phyloP scores from a whole-genome alignment of 2,113 vertebrate genomes.

The Casuarius casuarius region DNA sequence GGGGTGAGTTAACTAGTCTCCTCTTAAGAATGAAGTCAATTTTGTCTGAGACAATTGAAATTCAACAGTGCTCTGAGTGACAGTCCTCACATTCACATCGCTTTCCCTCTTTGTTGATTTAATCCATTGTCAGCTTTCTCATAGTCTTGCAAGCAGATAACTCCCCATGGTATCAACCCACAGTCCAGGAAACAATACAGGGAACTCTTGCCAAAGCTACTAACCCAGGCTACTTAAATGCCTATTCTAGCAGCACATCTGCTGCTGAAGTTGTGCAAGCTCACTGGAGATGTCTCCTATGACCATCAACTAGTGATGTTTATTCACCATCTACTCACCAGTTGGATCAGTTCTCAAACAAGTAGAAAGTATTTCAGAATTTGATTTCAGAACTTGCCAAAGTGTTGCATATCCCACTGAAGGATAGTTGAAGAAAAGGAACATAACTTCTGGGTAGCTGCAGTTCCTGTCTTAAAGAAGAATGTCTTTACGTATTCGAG shows the following conservation, averaged over 20 bases:
- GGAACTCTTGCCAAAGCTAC: not conserved
- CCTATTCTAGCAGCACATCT: not conserved
- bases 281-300: not conserved
- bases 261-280: not conserved
- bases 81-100: rapidly evolving
- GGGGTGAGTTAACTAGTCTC: not conserved
- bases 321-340: not conserved
- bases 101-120: not conserved
- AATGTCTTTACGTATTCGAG: not conserved
- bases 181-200: not conserved
- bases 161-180: rapidly evolving
- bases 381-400: not conserved
- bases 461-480: not conserved
- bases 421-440: not conserved
- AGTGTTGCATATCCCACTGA: not conserved
- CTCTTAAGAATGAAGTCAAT: not conserved
- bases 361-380: not conserved
- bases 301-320: not conserved
- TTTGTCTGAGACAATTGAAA: not conserved
- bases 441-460: not conserved
- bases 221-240: not conserved
- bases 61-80: not conserved
- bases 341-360: not conserved
- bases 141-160: not conserved
- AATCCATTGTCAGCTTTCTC: not conserved